A percentile compares a stretch with the other conserved stretches of the same genome.
phyloP scores from a whole-genome alignment of 2,888 invertebrate species.

The Drosophila picticornis region DNA sequence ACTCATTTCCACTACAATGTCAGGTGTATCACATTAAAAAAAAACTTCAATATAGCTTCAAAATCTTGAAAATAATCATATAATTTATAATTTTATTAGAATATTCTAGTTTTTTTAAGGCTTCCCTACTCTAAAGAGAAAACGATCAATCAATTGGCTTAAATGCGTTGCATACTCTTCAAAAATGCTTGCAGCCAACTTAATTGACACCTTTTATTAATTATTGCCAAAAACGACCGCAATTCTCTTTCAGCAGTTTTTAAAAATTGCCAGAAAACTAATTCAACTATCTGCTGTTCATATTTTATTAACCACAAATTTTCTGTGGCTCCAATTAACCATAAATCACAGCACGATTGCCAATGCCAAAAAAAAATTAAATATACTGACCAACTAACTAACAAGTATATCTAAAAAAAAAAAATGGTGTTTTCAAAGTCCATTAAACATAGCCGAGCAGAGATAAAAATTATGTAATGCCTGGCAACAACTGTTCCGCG shows the following conservation, averaged over 20 bases:
- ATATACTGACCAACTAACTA: slow-evolving; percentile 15
- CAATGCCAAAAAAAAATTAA: slow-evolving; percentile 33
- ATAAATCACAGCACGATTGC: slow-evolving; percentile 58
- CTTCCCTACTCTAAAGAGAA: too few species aligned
- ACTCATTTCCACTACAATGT: not conserved
- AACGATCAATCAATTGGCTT: not conserved
- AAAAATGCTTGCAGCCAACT: not conserved
- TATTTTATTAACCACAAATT: slow-evolving; percentile 15
- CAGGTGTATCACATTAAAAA: not conserved
- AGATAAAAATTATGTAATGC: slow-evolving; percentile 61
- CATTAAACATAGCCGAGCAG: slow-evolving; percentile 44
- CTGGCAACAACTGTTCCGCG: slow-evolving; percentile 49
- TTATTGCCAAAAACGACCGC: not conserved
- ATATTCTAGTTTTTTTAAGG: too few species aligned
- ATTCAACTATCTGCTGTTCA: slow-evolving; percentile 17
- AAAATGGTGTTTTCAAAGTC: slow-evolving; percentile 27
- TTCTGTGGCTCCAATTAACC: slow-evolving; percentile 31
- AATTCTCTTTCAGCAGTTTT: slow-evolving; percentile 9
- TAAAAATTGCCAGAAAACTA: slow-evolving; percentile 13
- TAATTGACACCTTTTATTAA: slow-evolving; percentile 1
- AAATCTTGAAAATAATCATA: not conserved
- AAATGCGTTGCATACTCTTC: not conserved
- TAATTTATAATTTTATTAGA: too few species aligned
- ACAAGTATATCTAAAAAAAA: slow-evolving; percentile 24
- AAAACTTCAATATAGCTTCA: not conserved